These are phyloP conservation scores for Campoplex nolae DNA, from an alignment of 2,888 invertebrate genomes.

Conservation along the genomic window DNA sequence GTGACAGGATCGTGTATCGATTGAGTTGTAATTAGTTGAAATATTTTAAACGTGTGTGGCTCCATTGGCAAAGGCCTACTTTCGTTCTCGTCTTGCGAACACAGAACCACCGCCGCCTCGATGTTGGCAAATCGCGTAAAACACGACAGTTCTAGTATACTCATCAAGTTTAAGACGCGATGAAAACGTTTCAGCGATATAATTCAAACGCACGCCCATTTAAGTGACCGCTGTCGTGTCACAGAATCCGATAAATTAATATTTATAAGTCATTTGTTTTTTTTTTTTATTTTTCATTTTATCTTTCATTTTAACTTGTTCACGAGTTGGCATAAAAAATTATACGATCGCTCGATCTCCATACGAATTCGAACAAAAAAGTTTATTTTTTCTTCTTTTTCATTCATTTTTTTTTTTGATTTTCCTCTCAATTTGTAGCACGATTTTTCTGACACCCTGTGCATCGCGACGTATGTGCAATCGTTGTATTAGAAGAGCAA, in stretches of 20 bases:
- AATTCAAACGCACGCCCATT: constrained; percentile 21
- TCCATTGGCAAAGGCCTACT: constrained; percentile 45
- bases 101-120: background rate
- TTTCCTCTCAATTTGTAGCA: background rate
- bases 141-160: background rate
- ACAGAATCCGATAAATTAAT: background rate
- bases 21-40: constrained; percentile 35
- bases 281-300: background rate
- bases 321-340: background rate
- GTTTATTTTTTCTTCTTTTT: background rate
- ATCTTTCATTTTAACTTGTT: no score
- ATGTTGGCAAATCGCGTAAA: constrained; percentile 16
- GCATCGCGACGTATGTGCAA: constrained; percentile 11
- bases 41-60: constrained; percentile 34
- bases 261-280: background rate
- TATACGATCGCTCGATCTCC: background rate
- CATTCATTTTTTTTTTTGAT: background rate
- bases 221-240: constrained; percentile 5
- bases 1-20: background rate
- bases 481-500: constrained; percentile 44
- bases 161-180: constrained; percentile 21
- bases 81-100: constrained; percentile 36
- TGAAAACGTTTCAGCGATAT: background rate
- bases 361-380: background rate
- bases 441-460: constrained; percentile 11